Evolutionary conservation across 2,113 vertebrate species (phyloP), one percentile per base, ranked within the genome.

Genomic region (Mystacornis crossleyi): DNA sequence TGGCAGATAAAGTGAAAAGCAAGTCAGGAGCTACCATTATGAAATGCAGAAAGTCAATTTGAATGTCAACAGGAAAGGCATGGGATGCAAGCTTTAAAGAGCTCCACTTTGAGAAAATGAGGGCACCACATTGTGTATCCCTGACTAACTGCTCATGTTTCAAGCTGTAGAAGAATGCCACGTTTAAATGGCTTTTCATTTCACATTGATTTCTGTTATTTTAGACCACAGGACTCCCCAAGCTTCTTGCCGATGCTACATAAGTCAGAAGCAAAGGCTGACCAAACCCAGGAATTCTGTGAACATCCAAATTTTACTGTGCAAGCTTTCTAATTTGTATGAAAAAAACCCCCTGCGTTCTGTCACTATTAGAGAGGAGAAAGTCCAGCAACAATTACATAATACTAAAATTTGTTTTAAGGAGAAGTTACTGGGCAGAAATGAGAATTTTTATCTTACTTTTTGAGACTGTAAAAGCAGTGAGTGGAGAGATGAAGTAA

Each of bases 1-100:
- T 94, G 33, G 89, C 96, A 97, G 96, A 97, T 92, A 96, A 96
- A 95, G 90, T 85, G 90, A 78, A 96, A 97, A 96, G 84, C 89
- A 94, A 97, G 95, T 96, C 93, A 96, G 86, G 95, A 97, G 60
- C 91, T 93, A 84, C 92, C 82, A 92, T 97, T 97, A 97, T 93
- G 95, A 97, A 96, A 97, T 87, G 79, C 45, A 95, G 95, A 97
- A 98, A 97, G 96, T 97, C 96, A 96, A 97, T 98, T 97, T 98
- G 97, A 97, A 97, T 97, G 97, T 97, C 97, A 98, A 96, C 40
- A 84, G 66, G 92, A 60, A 75, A 96, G 74, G 85, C 51, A 94
- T 87, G 94, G 73, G 65, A 96, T 65, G 43, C 10, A 74, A 94
- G 60, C 28, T 93, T 71, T 89, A 94, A 96, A 94, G 81, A 96